Base-by-base conservation (phyloP, 53 echinoderm and acorn worm genomes). In the Luidia sarsii region DNA sequence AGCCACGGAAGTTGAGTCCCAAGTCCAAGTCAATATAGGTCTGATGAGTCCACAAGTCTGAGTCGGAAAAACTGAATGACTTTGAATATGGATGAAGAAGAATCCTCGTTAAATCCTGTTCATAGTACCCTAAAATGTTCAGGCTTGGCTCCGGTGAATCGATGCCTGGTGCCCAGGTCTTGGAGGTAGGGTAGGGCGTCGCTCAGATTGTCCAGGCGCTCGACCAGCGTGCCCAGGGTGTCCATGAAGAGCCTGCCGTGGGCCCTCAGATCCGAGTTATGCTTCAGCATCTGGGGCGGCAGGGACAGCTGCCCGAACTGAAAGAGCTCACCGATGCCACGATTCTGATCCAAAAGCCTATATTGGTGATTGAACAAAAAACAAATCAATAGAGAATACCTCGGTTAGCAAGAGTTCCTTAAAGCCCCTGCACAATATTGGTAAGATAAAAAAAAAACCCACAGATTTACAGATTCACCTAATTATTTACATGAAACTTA, bases 211-310 rank as follows among this genome's bases (percentile, higher is more conserved):
- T 89, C 89, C 34, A 89, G 65, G 1, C 80, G 84, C 4, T 31
- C 37, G 1, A 89, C 84, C 3, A 74, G 84, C 27, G 52, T 50
- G 19, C 89, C 89, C 16, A 89, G 52, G 13, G 80, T 84, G 20
- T 89, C 89, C 80, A 89, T 89, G 13, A 89, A 59, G 51, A 63
- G 67, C 55, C 63, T 57, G 15, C 84, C 84, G 21, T 89, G 89
- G 7, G 84, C 79, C 29, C 84, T 45, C 36, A 84, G 64, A 27
- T 84, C 71, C 39, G 57, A 48, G 64, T 89, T 53, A 20, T 46
- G 68, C 22, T 70, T 60, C 28, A 89, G 84, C 53, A 75, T 63
- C 6, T 61, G 50, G 0, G 50, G 51, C 5, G 79, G 77, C 4
- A 84, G 84, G 30, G 75, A 67, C 35, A 65, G 36, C 65, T 49